phyloP scores from a whole-genome alignment of 2,888 invertebrate species.

The Amblyteles armatorius region DNA sequence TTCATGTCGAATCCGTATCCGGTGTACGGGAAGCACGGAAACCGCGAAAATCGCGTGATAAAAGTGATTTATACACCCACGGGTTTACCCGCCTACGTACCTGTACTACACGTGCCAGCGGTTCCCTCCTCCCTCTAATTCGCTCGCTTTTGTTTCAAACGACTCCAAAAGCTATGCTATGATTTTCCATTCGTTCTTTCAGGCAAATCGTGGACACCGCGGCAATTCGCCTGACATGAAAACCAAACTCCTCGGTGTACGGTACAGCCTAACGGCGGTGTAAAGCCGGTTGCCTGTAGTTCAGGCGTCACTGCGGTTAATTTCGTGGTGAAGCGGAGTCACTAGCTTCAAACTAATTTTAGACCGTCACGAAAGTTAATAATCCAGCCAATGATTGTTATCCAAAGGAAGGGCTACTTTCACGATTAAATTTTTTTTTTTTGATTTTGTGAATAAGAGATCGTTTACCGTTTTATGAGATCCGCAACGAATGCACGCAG shows the following conservation, averaged over 20 bases:
- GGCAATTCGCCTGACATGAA: constrained; percentile 18
- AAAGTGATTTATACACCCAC: constrained; percentile 67
- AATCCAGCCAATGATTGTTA: not conserved
- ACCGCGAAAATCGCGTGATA: constrained; percentile 70
- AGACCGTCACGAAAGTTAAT: not conserved
- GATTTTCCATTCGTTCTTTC: constrained; percentile 31
- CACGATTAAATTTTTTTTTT: not conserved
- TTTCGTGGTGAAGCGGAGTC: not conserved
- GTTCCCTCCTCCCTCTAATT: constrained; percentile 1
- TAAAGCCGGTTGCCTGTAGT: constrained; percentile 53
- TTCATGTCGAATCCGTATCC: constrained; percentile 67
- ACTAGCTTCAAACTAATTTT: not conserved
- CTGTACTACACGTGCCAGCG: constrained; percentile 17
- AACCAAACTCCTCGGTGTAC: constrained; percentile 41
- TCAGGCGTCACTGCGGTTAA: constrained; percentile 45
- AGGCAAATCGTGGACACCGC: constrained; percentile 23
- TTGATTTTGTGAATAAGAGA: not conserved
- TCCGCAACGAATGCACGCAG: not conserved
- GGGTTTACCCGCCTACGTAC: not conserved
- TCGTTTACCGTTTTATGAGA: not conserved
- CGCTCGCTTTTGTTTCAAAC: constrained; percentile 29
- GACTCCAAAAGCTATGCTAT: constrained; percentile 26
- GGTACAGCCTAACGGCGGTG: constrained; percentile 42
- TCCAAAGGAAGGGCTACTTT: not conserved
- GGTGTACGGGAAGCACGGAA: constrained; percentile 60